Evolutionary conservation across 1,140 invertebrate species (phyloP), one percentile per base, ranked within the genome.

Genomic region (Drosophila grimshawi): DNA sequence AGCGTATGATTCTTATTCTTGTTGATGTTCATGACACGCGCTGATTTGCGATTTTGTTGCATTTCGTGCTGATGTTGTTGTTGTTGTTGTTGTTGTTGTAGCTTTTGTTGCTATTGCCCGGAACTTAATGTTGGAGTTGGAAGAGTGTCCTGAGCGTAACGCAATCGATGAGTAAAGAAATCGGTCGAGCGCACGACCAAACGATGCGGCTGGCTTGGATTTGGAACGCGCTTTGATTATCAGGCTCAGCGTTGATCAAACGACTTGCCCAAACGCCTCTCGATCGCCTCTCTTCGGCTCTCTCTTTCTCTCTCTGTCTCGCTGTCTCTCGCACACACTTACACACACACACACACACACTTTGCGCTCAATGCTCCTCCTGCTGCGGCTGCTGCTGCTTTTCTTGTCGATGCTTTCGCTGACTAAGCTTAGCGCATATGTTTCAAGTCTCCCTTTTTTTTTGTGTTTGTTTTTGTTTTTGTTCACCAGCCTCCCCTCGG

Each of bases 131-230:
- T 19, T 27, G 43, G 10, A 29, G 19, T 33, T 57, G 55, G 49
- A 19, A 1, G 19, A 19, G 19, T 19, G 29, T 51, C 57, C 57
- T 60, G 43, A 41, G 43, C 5, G 48, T 10, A 29, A 30, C 19
- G 10, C 48, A 37, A 49, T 51, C 39, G 66, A 55, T 41, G 39
- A 75, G 37, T 70, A 46, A 37, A 45, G 19, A 51, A 37, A 35
- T 41, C 55, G 59, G 29, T 63, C 59, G 72, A 70, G 72, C 72
- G 66, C 66, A 53, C 67, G 60, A 75, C 51, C 66, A 37, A 75
- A 81, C 75, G 82, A 81, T 86, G 81, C 82, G 78, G 72, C 78
- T 83, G 74, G 78, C 75, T 86, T 86, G 74, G 81, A 86, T 86
- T 86, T 86, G 78, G 57, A 86, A 86, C 72, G 77, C 75, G 81